Conservation (phyloP, 2,888 invertebrate genomes). For the Eumerus sabulonum region DNA sequence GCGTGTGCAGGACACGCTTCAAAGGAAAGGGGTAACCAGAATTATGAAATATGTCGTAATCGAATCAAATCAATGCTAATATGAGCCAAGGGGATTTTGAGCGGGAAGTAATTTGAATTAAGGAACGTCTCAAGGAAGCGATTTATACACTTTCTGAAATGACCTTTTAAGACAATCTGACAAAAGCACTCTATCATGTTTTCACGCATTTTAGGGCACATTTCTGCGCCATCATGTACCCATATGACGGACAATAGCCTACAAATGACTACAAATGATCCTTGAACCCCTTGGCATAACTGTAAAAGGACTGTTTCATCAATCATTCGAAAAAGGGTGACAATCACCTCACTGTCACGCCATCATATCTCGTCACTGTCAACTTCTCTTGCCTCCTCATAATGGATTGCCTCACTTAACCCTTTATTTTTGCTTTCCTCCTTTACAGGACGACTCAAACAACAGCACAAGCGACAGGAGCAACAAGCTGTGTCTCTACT, state of each 20-base stretch:
- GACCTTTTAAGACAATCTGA: no score
- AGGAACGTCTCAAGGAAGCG: no score
- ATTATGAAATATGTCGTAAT: constrained; percentile 58
- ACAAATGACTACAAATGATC: constrained; percentile 64
- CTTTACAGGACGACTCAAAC: constrained; percentile 31
- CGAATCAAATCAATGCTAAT: constrained; percentile 65
- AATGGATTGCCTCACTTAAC: constrained; percentile 49
- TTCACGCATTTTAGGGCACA: not conserved
- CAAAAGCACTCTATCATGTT: no score
- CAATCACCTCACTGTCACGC: constrained; percentile 40
- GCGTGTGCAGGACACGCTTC: constrained; percentile 61
- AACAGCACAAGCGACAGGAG: constrained; percentile 25
- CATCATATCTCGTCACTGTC: constrained; percentile 51
- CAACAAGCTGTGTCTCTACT: constrained; percentile 51
- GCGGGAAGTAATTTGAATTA: no score
- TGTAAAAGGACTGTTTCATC: constrained; percentile 46
- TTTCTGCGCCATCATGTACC: constrained; percentile 49
- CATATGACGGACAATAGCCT: constrained; percentile 45
- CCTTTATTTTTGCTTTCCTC: constrained; percentile 32
- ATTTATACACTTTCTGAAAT: no score
- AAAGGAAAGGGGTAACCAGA: constrained; percentile 65
- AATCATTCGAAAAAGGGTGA: constrained; percentile 58
- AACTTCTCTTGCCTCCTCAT: constrained; percentile 27
- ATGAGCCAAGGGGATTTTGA: not conserved
- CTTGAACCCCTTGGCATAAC: constrained; percentile 26